Base-by-base conservation (phyloP, 2,888 invertebrate species). In the Melieria omissa region DNA sequence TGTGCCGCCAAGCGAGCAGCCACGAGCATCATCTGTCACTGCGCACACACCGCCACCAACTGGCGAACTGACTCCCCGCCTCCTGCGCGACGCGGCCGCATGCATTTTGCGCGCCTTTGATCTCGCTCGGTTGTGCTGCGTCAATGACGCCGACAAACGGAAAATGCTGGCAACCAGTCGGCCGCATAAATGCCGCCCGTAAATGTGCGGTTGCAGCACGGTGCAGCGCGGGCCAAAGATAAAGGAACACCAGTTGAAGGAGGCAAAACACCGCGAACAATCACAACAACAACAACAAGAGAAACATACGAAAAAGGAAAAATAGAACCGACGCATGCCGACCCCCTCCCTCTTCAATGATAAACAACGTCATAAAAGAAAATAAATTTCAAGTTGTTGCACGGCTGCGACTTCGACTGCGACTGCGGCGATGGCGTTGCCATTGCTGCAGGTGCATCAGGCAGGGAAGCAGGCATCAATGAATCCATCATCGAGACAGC, bases 111-210 rank as follows among this genome's bases (percentile, higher is more conserved):
- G 12, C 14, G 52, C 52, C 52, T 52, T 52, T 52, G 52, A 52
- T 52, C 52, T 52, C 52, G 52, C 52, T 52, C 52, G 14, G 52
- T n/a, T 52, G 29, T 52, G 52, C 14, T 52, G 52, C 52, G 6
- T 52, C 52, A 52, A 52, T 52, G 29, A 57, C 16, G 29, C 57
- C 29, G 29, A 14, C 57, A 57, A 57, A 14, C n/a, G 29, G 9
- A 16, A 14, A 16, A 57, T 14, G 9, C n/a, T 16, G 16, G 29
- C 9, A 5, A n/a, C 9, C 57, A 29, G 16, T 10, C 4, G 6
- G n/a, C 57, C n/a, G 29, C 9, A 14, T 10, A 16, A 57, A 57
- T 57, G 57, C 57, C 57, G 57, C 57, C 57, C 29, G 29, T 29
- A 29, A 57, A 57, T 4, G 57, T 57, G 7, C 7, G 9, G 29